Evolutionary conservation across 1,140 invertebrate genomes (phyloP).

Genomic region (Pristionchus pacificus): DNA sequence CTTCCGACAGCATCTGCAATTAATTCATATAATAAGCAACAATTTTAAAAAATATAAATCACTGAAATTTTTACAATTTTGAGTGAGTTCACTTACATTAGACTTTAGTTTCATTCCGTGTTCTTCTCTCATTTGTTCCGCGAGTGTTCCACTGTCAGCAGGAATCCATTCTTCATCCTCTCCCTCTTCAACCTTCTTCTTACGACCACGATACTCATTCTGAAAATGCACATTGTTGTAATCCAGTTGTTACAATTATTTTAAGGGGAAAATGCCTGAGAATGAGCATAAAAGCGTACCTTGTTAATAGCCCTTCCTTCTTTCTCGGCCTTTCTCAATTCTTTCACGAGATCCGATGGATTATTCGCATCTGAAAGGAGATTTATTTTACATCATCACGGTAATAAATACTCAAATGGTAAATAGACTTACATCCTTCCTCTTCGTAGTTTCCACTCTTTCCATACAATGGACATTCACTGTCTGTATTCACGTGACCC

Average conservation of each 20-base stretch:
- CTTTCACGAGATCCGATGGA: constrained; percentile 51
- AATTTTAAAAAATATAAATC: not conserved
- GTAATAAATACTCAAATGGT: constrained; percentile 11
- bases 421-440: constrained; percentile 47
- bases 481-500: constrained; percentile 99
- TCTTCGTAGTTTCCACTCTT: constrained; percentile 56
- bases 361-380: constrained; percentile 52
- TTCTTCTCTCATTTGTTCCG: constrained; percentile 35
- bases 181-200: constrained; percentile 5
- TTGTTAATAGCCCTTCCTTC: constrained; percentile 15
- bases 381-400: no score
- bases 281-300: not conserved
- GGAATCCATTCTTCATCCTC: constrained; percentile 29
- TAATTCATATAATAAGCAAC: not conserved
- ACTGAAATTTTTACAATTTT: not conserved
- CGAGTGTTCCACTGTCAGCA: constrained; percentile 18
- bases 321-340: constrained; percentile 31
- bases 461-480: constrained; percentile 53
- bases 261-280: no score
- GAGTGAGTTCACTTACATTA: constrained; percentile 5
- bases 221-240: not conserved
- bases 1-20: not conserved
- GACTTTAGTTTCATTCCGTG: constrained; percentile 32
- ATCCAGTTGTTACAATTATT: not conserved
- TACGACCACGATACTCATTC: not conserved